Evolutionary conservation across 2,888 invertebrate genomes (phyloP).

Genomic region (Leptogaster cylindrica): DNA sequence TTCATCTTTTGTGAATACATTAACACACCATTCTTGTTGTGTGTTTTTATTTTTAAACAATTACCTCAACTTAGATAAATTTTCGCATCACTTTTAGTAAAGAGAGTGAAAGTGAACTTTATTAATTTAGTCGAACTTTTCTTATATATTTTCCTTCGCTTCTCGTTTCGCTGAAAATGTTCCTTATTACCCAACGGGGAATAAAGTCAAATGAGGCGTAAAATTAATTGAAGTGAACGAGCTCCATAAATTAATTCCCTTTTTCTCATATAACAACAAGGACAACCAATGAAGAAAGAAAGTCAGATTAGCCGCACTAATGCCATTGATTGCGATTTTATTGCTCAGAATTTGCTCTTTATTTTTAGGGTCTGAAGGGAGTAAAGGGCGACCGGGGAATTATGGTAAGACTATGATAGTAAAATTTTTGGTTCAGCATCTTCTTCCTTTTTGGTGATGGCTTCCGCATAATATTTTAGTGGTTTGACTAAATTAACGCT

Average conservation of each 20-base stretch:
- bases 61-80: no score
- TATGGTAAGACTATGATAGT: slow-evolving; percentile 68
- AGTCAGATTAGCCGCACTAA: slow-evolving; percentile 26
- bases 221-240: slow-evolving; percentile 45
- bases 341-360: slow-evolving; percentile 44
- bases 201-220: slow-evolving; percentile 45
- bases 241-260: slow-evolving; percentile 44
- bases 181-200: slow-evolving; percentile 39
- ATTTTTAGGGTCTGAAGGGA: slow-evolving; percentile 74
- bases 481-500: slow-evolving; percentile 21
- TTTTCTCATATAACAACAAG: neutral
- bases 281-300: slow-evolving; percentile 1
- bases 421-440: neutral
- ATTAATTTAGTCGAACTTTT: neutral
- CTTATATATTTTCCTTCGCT: neutral
- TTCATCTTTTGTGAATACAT: neutral
- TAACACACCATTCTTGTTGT: no score
- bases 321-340: slow-evolving; percentile 45
- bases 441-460: slow-evolving; percentile 2
- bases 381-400: slow-evolving; percentile 76
- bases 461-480: slow-evolving; percentile 7
- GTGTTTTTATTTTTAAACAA: no score
- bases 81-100: neutral
- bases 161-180: neutral
- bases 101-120: neutral